Base-by-base conservation (phyloP, 2,113 vertebrate species). In the Camelus dromedarius region DNA sequence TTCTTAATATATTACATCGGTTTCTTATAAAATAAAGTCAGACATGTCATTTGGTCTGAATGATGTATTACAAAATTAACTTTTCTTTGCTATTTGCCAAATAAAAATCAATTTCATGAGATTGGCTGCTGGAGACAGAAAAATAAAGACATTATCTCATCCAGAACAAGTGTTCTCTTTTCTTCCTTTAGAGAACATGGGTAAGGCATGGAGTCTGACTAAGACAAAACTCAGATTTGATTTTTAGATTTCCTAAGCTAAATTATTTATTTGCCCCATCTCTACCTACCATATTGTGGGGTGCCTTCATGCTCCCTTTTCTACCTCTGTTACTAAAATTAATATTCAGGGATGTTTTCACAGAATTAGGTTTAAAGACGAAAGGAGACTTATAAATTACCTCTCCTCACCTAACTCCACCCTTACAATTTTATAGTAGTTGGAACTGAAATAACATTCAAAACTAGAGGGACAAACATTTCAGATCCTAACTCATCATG, bases 61-160 rank as follows among this genome's bases (percentile, higher is more conserved):
- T 85, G 75, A 95, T 82, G 20, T 77, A 90, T 96, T 76, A 64
- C 42, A 93, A 95, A 96, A 97, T 93, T 92, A 92, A 85, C 15
- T 88, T 93, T 90, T 82, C 35, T 97, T 95, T 92, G 56, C 15
- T 91, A 64, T 96, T 90, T 93, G 66, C 28, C n/a, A 95, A 89
- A 93, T 89, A 88, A 93, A 94, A 96, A 81, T 85, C 46, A 88
- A 50, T 76, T 87, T 90, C 35, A 46, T 77, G 54, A 85, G 20
- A 77, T 58, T 69, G 56, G 14, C 70, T 92, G 7, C 14, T 85
- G 48, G 60, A 35, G 56, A 93, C 8, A 38, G 56, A 73, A 90
- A 75, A 64, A 75, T 75, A 35, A 93, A 95, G 42, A 79, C 58
- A 91, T 89, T 48, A 56, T 94, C 22, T 82, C 46, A 81, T 66